Evolutionary conservation across 2,888 invertebrate species (phyloP).

Genomic region (Melitaea athalia): DNA sequence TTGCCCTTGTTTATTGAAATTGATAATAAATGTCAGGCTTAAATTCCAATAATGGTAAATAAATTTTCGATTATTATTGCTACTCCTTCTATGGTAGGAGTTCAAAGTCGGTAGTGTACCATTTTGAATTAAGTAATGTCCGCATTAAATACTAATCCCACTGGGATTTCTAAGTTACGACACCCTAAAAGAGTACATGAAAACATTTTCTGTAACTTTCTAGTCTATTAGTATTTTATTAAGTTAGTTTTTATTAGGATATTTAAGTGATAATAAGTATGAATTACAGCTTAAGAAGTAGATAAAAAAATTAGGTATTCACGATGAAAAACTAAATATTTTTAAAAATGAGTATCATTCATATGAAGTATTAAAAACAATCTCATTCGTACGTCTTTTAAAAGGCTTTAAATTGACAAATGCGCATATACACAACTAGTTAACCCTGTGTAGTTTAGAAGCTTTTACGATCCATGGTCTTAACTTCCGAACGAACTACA

Average conservation of each 20-base stretch:
- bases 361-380: no score
- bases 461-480: no score
- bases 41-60: conserved; percentile 31
- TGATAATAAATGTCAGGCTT: conserved; percentile 38
- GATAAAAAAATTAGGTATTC: no score
- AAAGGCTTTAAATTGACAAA: no score
- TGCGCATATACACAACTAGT: no score
- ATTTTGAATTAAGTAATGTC: conserved; percentile 30
- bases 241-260: neutral
- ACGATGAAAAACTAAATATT: no score
- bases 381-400: no score
- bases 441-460: no score
- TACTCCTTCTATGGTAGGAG: conserved; percentile 26
- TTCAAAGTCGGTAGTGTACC: conserved; percentile 24
- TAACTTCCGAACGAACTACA: no score
- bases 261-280: no score
- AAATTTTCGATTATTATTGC: conserved; percentile 34
- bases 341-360: no score
- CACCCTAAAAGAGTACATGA: neutral
- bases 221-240: neutral
- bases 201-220: neutral
- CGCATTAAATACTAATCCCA: conserved; percentile 15
- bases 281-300: no score
- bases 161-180: neutral
- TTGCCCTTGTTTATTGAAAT: conserved; percentile 37